Base-by-base conservation (phyloP, 1,140 invertebrate genomes). In the Samia ricini region DNA sequence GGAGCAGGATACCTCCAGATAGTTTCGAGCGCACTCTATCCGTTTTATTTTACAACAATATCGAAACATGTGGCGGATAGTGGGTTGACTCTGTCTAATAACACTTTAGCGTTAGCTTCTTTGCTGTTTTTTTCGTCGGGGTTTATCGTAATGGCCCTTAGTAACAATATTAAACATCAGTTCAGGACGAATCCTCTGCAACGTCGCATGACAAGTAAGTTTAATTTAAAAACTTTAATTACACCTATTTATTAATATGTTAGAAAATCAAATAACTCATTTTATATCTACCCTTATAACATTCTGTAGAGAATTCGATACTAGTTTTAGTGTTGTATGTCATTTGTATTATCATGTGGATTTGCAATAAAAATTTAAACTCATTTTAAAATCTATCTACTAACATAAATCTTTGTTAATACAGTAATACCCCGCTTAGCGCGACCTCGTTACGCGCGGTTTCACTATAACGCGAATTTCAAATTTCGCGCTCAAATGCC, bases 121-220 rank as follows among this genome's bases (percentile, higher is more conserved):
- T 51, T 74, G 54, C 56, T 87, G n/a, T n/a, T n/a, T 51, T 89
- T 71, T 72, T 48, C 71, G 42, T 55, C 84, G 74, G 87, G 87
- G 66, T 83, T 88, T 48, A 55, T 77, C n/a, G 68, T 88, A 73
- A 85, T 88, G 84, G 69, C 79, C 74, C 50, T 74, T 57, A 90
- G 87, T 79, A 90, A 90, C 60, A 83, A 81, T 64, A 85, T 88
- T 66, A 90, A 90, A 72, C 73, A 90, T 76, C 74, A 86, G 63
- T 88, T 90, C 79, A 83, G 87, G 68, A 85, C 74, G 72, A 83
- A 86, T 68, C 85, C 87, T 23, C 65, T 85, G 22, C 81, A 87
- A 50, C 81, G 77, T 18, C 79, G 74, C 58, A 65, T 86, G 59
- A 72, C 77, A 77, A 67, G 85, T 89, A 83, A 88, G 85, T 85